A percentile compares a stretch with the other conserved stretches of the same genome.
Conservation (phyloP, 2,113 vertebrate genomes). For the human (Homo sapiens) region GRCh38 chr21:23838001-23838500, state of each 20-base stretch:
- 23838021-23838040: neutral
- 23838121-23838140: neutral
- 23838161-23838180: neutral
- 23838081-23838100: neutral
- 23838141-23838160: neutral
- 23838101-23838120: neutral
- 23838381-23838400: neutral
- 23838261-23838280: neutral
- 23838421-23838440: neutral
- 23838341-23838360: neutral
- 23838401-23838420: neutral
- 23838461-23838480: neutral
- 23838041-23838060: neutral
- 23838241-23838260: slow-evolving; percentile 5
- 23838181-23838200: neutral
- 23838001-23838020: neutral
- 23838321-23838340: neutral
- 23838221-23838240: neutral
- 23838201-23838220: neutral
- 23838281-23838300: slow-evolving; percentile 27
- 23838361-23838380: slow-evolving; percentile 2
- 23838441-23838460: neutral
- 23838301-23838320: slow-evolving; percentile 26
- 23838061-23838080: neutral
- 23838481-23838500: neutral